Evolutionary conservation across 2,113 vertebrate genomes (phyloP).

Genomic region (Scomber japonicus): DNA sequence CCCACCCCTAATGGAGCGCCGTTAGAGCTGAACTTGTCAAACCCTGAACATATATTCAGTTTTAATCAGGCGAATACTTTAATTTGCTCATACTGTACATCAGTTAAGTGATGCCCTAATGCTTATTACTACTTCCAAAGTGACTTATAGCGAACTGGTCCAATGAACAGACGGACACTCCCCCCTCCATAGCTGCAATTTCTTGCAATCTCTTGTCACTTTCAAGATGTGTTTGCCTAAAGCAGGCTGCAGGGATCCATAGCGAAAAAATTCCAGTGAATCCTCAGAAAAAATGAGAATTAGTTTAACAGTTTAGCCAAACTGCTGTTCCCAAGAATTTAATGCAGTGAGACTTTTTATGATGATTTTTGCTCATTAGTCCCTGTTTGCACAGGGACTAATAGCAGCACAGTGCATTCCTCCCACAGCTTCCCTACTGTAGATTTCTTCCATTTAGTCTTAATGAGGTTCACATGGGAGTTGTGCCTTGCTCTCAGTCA

Average conservation of each 20-base stretch:
- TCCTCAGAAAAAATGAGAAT: not conserved
- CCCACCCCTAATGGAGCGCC: constrained; percentile 17
- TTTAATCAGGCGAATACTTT: constrained; percentile 24
- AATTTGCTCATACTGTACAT: constrained; percentile 10
- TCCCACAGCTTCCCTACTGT: constrained; percentile 4
- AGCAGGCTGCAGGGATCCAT: constrained; percentile 19
- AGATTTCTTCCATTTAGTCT: constrained; percentile 37
- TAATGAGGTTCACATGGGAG: constrained; percentile 61
- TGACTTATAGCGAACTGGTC: not conserved
- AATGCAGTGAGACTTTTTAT: constrained; percentile 26
- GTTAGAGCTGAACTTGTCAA: constrained; percentile 16
- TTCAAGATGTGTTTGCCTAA: constrained; percentile 15
- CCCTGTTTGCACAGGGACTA: constrained; percentile 36
- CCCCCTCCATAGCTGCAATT: not conserved
- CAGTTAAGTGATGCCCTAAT: not conserved
- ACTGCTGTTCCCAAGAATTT: constrained; percentile 24
- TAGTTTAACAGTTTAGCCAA: constrained; percentile 1
- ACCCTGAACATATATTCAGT: constrained; percentile 12
- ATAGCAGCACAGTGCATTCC: constrained; percentile 27
- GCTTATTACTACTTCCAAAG: constrained; percentile 15
- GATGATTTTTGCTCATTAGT: constrained; percentile 61
- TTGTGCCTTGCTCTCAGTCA: constrained; percentile 36
- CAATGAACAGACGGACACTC: constrained; percentile 1
- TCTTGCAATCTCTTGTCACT: not conserved
- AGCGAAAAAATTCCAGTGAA: constrained; percentile 10